Percentiles rank a stretch among this genome's conserved stretches.
Conservation (phyloP, 2,888 invertebrate species). For the Petrolisthes manimaculis region DNA sequence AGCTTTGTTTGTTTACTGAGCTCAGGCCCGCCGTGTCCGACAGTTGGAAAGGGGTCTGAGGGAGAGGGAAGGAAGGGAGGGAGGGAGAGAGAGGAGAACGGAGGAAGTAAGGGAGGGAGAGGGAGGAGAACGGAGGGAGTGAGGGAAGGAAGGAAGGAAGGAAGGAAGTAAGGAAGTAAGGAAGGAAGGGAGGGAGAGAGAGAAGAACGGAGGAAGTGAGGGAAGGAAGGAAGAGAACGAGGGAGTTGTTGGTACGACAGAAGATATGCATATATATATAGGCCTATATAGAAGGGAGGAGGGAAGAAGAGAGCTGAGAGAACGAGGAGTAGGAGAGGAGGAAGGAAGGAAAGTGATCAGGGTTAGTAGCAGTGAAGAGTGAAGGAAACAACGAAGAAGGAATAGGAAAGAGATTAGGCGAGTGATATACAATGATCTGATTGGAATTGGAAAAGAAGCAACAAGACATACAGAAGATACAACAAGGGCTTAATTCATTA, state of each 20-base stretch:
- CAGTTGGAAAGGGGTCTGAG: background rate
- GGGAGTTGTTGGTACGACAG: background rate
- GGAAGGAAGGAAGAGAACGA: background rate
- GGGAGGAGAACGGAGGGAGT: background rate
- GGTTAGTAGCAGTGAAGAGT: no score
- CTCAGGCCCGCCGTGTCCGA: conserved; percentile 7
- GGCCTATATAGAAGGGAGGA: no score
- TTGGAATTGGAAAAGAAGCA: no score
- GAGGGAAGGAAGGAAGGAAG: background rate
- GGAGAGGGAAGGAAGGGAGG: background rate
- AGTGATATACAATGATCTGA: background rate
- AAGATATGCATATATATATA: no score
- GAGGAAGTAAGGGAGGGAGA: conserved; percentile 3
- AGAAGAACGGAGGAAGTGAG: background rate
- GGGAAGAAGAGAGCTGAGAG: no score
- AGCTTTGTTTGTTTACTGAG: conserved; percentile 37
- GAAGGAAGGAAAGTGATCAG: no score
- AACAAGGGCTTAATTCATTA: no score
- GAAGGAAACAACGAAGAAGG: background rate
- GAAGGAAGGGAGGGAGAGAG: background rate
- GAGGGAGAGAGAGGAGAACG: background rate
- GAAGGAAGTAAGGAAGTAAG: background rate
- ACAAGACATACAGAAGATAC: no score
- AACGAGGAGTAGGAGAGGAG: no score
- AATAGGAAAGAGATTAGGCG: background rate